phyloP scores from a whole-genome alignment of 2,888 invertebrate species.

The Tachystola acroxantha region DNA sequence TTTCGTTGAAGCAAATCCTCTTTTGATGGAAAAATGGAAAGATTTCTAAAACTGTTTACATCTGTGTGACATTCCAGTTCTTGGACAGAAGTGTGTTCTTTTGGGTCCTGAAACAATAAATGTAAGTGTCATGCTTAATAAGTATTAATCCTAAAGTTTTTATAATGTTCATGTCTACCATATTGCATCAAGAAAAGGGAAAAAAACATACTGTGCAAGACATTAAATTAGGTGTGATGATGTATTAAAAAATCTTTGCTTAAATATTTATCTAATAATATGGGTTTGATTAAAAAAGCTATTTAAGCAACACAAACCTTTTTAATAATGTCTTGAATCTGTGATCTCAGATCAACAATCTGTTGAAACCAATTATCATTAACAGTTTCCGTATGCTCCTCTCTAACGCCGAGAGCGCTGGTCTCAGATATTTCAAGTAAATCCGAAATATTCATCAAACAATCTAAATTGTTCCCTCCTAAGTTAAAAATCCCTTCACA shows the following conservation, averaged over 20 bases:
- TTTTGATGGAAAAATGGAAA: conserved; percentile 63
- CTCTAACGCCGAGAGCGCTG: conserved; percentile 49
- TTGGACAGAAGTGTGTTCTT: neutral
- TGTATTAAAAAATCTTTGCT: too few species aligned
- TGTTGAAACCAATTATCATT: conserved; percentile 58
- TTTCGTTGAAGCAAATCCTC: conserved; percentile 71
- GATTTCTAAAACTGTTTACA: conserved; percentile 40
- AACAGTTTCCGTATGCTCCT: conserved; percentile 59
- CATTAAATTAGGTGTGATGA: too few species aligned
- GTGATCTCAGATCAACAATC: conserved; percentile 34
- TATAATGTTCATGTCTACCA: too few species aligned
- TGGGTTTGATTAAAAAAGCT: too few species aligned
- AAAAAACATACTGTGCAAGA: too few species aligned
- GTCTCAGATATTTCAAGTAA: conserved; percentile 43
- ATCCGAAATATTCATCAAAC: conserved; percentile 36
- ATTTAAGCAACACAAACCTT: too few species aligned
- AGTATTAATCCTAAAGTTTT: too few species aligned
- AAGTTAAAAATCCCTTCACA: conserved; percentile 51
- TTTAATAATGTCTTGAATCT: conserved; percentile 26
- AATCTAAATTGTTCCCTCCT: conserved; percentile 32
- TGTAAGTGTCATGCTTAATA: neutral
- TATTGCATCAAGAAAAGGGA: too few species aligned
- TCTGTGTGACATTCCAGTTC: conserved; percentile 18
- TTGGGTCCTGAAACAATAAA: conserved; percentile 13
- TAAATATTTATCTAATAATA: too few species aligned